Base-by-base conservation (phyloP, 2,888 invertebrate species). In the Neoaliturus tenellus region DNA sequence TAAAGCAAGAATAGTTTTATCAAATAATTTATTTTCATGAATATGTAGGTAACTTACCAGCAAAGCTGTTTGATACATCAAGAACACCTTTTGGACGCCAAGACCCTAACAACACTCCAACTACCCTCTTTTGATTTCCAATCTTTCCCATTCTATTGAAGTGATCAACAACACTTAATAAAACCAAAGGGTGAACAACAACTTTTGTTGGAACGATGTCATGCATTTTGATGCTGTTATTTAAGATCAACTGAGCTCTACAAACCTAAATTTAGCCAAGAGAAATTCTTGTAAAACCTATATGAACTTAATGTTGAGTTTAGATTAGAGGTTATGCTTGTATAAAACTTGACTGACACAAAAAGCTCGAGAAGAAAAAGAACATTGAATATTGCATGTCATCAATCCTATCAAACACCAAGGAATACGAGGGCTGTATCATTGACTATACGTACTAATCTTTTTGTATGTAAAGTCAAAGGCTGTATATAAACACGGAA, bases 61-160 rank as follows among this genome's bases (percentile, higher is more conserved):
- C 99, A 94, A 99, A 99, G 92, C 99, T 99, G 91, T 99, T 99
- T 41, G 99, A 99, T 71, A 99, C 98, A 91, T 99, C 99, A 80
- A 99, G 92, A 81, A 98, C 96, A 58, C 98, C 98, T 91, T 98
- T 98, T 80, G 96, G 96, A 90, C 98, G 94, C 96, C 98, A 97
- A 88, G 98, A 97, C 23, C 99, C 99, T 81, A 99, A 92, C 82
- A 99, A 93, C 85, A 99, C 98, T 85, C 99, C 99, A 83, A 99
- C 99, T 51, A 99, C 99, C 89, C 99, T 94, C 91, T 98, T 99
- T 89, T 98, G 98, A 91, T 98, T 99, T 31, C 99, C 99, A 89
- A 99, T 98, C 93, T 99, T 99, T 71, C 98, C 98, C 97, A 99
- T 99, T 83, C 99, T 96, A 92, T 99, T 99, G 90, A 98, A 99